Conservation (phyloP, 2,797 vertebrate genomes). For the Microchirus variegatus region DNA sequence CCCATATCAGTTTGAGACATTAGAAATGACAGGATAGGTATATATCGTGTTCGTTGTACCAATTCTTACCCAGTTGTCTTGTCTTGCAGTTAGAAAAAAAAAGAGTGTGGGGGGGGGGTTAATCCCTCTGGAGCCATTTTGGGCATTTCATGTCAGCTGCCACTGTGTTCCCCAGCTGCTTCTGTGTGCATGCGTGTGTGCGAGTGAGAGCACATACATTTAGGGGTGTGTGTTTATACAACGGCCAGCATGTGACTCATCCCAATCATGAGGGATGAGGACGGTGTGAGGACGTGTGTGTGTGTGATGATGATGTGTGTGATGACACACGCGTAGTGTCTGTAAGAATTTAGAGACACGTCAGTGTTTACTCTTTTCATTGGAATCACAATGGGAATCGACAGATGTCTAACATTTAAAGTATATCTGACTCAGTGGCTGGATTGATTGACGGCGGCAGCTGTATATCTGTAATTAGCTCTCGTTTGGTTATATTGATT, state of each 20-base stretch:
- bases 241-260: conserved; percentile 32
- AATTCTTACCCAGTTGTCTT: conserved; percentile 60
- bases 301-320: no score
- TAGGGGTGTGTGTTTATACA: conserved; percentile 23
- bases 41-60: conserved; percentile 65
- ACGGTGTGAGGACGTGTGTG: neutral
- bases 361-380: neutral
- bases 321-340: neutral
- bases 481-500: conserved; percentile 32
- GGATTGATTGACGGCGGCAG: neutral
- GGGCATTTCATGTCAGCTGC: conserved; percentile 63
- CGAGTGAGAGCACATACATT: conserved; percentile 44
- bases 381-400: neutral
- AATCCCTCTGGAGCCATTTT: conserved; percentile 71
- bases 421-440: neutral
- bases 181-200: conserved; percentile 33
- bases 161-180: conserved; percentile 60
- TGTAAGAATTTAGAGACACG: no score
- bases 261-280: conserved; percentile 39
- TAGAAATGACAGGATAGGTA: conserved; percentile 58
- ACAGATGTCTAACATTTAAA: neutral
- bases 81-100: conserved; percentile 45
- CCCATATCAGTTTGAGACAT: conserved; percentile 50
- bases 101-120: conserved; percentile 53
- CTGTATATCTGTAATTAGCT: conserved; percentile 11